These are phyloP conservation scores for Colletes latitarsis DNA, from an alignment of 1,140 invertebrate genomes.

Conservation along the genomic window DNA sequence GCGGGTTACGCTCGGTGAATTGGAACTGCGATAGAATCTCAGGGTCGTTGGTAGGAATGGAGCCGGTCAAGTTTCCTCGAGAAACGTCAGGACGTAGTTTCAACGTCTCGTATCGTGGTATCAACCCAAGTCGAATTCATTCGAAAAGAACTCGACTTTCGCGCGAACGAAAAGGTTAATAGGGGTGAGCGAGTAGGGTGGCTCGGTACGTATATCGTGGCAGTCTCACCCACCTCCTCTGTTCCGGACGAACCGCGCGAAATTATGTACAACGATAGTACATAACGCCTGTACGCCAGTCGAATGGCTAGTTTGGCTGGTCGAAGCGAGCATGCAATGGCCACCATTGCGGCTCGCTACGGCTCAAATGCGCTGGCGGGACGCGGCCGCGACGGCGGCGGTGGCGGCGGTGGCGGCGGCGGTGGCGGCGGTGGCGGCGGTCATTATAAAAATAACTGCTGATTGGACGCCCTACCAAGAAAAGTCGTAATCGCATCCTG, in stretches of 20 bases:
- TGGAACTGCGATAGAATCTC: neutral
- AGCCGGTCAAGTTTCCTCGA: neutral
- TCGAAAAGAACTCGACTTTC: too few relatives aligned
- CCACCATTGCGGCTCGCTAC: slow-evolving; percentile 60
- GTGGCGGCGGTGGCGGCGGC: slow-evolving; percentile 62
- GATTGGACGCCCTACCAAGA: slow-evolving; percentile 81
- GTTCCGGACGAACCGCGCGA: slow-evolving; percentile 18
- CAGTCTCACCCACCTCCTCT: slow-evolving; percentile 1
- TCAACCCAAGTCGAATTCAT: too few relatives aligned
- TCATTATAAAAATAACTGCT: slow-evolving; percentile 82
- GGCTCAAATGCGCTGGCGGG: slow-evolving; percentile 49
- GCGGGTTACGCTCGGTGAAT: neutral
- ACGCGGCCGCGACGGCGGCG: slow-evolving; percentile 36
- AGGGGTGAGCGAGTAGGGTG: slow-evolving; percentile 1
- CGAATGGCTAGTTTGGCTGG: slow-evolving; percentile 70
- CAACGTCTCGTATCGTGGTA: neutral
- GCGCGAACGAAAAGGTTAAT: neutral
- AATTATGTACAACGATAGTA: slow-evolving; percentile 52
- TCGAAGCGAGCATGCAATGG: slow-evolving; percentile 67
- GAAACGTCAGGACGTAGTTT: neutral
- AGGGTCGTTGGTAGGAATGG: neutral
- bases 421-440: slow-evolving; percentile 63
- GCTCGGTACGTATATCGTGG: slow-evolving; percentile 1
- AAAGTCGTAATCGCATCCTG: slow-evolving; percentile 82
- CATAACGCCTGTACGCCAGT: slow-evolving; percentile 53